phyloP scores from a whole-genome alignment of 2,888 invertebrate species.

The Agrochola litura region DNA sequence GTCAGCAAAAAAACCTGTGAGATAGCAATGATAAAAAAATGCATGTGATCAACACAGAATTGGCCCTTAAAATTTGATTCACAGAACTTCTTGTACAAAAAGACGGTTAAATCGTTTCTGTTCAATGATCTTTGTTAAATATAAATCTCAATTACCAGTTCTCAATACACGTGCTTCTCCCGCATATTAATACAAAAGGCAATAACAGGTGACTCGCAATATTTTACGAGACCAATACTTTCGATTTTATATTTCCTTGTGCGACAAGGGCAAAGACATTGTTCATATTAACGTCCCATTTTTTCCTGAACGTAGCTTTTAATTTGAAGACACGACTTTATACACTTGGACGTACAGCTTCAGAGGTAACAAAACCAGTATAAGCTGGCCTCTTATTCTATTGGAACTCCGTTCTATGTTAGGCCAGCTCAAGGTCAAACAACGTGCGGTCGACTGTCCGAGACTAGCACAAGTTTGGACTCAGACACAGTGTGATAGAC shows the following conservation, averaged over 20 bases:
- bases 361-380: background rate
- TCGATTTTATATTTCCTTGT: conserved; percentile 55
- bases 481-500: too few relatives aligned
- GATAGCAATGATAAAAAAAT: background rate
- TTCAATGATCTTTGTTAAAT: conserved; percentile 39
- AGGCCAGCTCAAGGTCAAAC: background rate
- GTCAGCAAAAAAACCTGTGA: background rate
- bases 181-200: conserved; percentile 28
- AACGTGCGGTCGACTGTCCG: too few relatives aligned
- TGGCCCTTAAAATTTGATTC: background rate
- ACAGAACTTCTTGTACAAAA: background rate
- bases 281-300: background rate
- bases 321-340: background rate
- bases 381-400: background rate
- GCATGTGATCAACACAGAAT: background rate
- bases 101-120: conserved; percentile 3
- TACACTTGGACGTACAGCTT: background rate
- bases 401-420: background rate
- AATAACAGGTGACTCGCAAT: conserved; percentile 16
- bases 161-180: background rate
- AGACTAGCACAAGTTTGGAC: too few relatives aligned
- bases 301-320: conserved; percentile 1
- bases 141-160: conserved; percentile 44
- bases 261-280: conserved; percentile 39
- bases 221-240: conserved; percentile 51